Base-by-base conservation (phyloP, 2,113 vertebrate species). In the Chionodraco myersi region DNA sequence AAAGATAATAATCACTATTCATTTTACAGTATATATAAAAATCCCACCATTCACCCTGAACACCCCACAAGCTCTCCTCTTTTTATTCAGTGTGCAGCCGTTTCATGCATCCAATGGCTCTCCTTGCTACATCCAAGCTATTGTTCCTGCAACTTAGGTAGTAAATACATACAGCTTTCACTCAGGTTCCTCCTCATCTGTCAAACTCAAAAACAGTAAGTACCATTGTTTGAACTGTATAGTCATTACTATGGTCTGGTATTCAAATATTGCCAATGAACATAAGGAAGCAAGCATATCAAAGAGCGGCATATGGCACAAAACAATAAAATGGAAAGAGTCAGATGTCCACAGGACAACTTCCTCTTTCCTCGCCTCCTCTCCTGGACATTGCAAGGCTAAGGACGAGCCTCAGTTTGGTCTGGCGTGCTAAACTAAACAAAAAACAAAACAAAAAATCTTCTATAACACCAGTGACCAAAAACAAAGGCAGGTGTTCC, bases 141-240 rank as follows among this genome's bases (percentile, higher is more conserved):
- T 10, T 44, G 11, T 16, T 21, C 10, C 8, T 45, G 56, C 48
- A 71, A 72, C 23, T n/a, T n/a, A 66, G 41, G 63, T 41, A 62
- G 69, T 47, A 63, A 67, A 82, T 3, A 47, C 58, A 30, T 4
- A 54, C 45, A 67, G n/a, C 15, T 75, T 79, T 67, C 58, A 75
- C 41, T 65, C 65, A 57, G 23, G 10, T 45, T 57, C 36, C 62
- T 53, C 26, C 8, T 75, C 15, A 44, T 34, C 41, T 10, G 51
- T 34, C 23, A 36, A 72, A 63, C 30, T 70, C 48, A 72, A 64
- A 68, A 30, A 18, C 69, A 88, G 93, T 68, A 83, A 93, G 94
- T 96, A 97, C 96, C 96, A 96, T 95, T 97, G 96, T 96, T 96
- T 97, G 95, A 97, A 97, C 96, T 88, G 92, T 91, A 92, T 57